Conservation (phyloP, 2,113 vertebrate species). For the Capreolus pygargus region DNA sequence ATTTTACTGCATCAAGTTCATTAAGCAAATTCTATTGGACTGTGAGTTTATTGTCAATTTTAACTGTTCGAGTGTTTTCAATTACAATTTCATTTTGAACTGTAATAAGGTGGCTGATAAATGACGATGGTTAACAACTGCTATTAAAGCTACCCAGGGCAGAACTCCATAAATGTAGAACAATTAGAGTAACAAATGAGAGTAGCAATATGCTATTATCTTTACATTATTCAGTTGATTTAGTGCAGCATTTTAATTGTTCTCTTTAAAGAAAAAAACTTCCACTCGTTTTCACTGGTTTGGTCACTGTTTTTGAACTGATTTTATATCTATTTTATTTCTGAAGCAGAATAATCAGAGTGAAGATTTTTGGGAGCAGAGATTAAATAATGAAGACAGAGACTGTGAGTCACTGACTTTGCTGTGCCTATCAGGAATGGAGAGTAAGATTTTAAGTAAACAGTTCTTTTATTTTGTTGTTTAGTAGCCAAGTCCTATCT, state of each 20-base stretch:
- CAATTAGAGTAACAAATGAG: conserved; percentile 61
- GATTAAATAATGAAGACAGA: not conserved
- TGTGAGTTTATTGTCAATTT: conserved; percentile 55
- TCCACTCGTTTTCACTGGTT: not conserved
- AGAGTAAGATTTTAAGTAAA: not conserved
- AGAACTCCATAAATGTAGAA: conserved; percentile 38
- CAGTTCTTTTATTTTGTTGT: not conserved
- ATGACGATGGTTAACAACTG: conserved; percentile 50
- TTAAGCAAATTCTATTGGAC: conserved; percentile 45
- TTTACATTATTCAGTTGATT: conserved; percentile 48
- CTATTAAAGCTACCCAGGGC: conserved; percentile 40
- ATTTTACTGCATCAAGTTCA: conserved; percentile 51
- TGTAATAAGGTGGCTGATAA: conserved; percentile 62
- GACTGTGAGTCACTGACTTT: not conserved
- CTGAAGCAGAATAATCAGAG: not conserved
- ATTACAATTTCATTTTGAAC: conserved; percentile 63
- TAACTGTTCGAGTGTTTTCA: conserved; percentile 60
- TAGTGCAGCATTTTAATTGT: conserved; percentile 19
- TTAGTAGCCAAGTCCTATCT: not conserved
- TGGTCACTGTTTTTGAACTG: not conserved
- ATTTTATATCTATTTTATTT: not conserved
- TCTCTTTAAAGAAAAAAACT: not conserved
- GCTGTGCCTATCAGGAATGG: accelerated
- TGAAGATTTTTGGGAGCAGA: not conserved
- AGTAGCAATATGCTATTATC: conserved; percentile 33